phyloP scores from a whole-genome alignment of 2,888 invertebrate species.

The Macropis europaea region DNA sequence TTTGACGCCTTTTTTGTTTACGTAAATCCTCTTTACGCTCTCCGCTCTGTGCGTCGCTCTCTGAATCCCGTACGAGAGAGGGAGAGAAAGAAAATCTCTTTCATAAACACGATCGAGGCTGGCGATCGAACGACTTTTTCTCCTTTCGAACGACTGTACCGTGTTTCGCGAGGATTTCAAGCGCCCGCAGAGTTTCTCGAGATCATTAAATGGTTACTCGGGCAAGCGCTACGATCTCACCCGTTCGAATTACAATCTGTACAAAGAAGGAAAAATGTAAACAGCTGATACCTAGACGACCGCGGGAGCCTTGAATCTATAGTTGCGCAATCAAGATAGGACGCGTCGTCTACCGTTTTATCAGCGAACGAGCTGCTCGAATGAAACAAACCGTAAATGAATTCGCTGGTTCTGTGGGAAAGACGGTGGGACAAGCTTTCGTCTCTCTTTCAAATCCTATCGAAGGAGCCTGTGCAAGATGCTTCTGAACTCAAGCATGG shows the following conservation, averaged over 20 bases:
- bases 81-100: background rate
- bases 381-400: too few relatives aligned
- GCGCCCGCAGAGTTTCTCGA: too few relatives aligned
- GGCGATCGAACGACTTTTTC: background rate
- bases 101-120: slow-evolving; percentile 12
- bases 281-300: slow-evolving; percentile 8
- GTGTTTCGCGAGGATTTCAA: too few relatives aligned
- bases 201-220: too few relatives aligned
- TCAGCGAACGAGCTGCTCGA: background rate
- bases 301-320: slow-evolving; percentile 20
- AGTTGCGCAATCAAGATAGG: slow-evolving; percentile 1
- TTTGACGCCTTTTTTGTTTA: slow-evolving; percentile 59
- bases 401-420: too few relatives aligned
- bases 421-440: background rate
- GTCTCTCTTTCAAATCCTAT: slow-evolving; percentile 37
- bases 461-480: too few relatives aligned
- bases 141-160: background rate
- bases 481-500: too few relatives aligned
- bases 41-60: slow-evolving; percentile 1
- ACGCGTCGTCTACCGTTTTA: background rate
- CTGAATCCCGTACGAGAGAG: too few relatives aligned
- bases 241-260: background rate
- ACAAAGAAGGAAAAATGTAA: background rate
- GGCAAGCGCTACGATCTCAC: too few relatives aligned
- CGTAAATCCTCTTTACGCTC: slow-evolving; percentile 31